Percentiles rank a stretch among this genome's conserved stretches.
These are phyloP conservation scores for Syrmaticus mikado DNA, from an alignment of 2,113 vertebrate genomes.

Conservation along the genomic window DNA sequence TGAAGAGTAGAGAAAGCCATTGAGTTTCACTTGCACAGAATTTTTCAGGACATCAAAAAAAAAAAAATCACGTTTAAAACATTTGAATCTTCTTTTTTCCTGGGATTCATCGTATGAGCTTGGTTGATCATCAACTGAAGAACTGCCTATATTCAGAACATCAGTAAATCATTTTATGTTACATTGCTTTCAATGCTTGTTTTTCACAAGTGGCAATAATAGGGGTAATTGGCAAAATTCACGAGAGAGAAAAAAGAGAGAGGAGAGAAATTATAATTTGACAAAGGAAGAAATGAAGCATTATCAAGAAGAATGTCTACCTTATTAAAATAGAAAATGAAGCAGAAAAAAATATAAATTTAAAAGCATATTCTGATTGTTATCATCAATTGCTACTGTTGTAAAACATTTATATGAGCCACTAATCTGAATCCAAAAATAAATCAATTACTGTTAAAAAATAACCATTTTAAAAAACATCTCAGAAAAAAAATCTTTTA, in stretches of 20 bases:
- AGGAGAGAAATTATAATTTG: not conserved
- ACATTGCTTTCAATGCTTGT: not conserved
- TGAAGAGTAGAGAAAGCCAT: not conserved
- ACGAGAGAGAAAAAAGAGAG: not conserved
- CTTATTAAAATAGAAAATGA: not conserved
- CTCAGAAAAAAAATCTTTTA: not conserved
- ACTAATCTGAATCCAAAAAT: not conserved
- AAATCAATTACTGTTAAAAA: not conserved
- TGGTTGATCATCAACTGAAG: not conserved
- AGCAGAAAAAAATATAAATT: not conserved
- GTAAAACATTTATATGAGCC: not conserved
- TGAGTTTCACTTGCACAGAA: not conserved
- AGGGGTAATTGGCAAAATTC: not conserved
- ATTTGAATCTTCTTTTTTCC: not conserved
- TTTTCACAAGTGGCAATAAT: not conserved
- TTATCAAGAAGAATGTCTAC: not conserved
- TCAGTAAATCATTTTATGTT: not conserved
- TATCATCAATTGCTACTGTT: not conserved
- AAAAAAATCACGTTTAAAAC: not conserved
- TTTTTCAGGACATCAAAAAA: not conserved
- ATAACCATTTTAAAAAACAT: accelerated
- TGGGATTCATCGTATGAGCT: not conserved
- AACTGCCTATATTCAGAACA: not conserved
- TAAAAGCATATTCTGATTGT: not conserved
- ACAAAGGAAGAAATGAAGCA: not conserved